Base-by-base conservation (phyloP, 1,140 invertebrate genomes). In the Aporrectodea caliginosa region DNA sequence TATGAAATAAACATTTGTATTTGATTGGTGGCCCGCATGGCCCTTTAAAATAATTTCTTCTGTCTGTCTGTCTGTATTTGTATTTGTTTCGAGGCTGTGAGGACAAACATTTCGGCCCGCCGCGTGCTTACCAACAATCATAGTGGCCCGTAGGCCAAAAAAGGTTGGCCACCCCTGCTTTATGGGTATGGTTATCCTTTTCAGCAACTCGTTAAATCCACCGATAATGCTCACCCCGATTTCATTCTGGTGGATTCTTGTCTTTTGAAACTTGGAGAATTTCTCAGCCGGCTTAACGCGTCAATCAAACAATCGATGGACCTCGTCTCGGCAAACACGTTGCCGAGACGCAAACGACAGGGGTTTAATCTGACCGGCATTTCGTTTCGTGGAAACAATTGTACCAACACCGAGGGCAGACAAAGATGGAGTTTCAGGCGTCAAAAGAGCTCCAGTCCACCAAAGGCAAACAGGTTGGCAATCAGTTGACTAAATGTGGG, bases 241-340 rank as follows among this genome's bases (percentile, higher is more conserved):
- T 83, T 84, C 75, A 82, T 82, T 34, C 83, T 84, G 79, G 84
- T 88, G 16, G 83, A 85, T 78, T 79, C 81, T 2, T 83, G 83
- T 69, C 82, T 89, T 31, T 81, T 84, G 58, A 80, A 85, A 16
- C 84, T 89, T 22, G 80, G 84, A 35, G 85, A 84, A 30, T 88
- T 88, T 83, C 81, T 89, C 1, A 82, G 82, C 22, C 79, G 85
- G 30, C 83, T 89, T 31, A 88, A 88, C 82, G 85, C 87, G 78
- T 85, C 88, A 68, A 86, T 89, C 82, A 86, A 88, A 75, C 84
- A 86, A 72, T 86, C 87, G n/a, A 86, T 89, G 79, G 85, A 87
- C 77, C 82, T 87, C 70, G 85, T 87, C 30, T 83, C 84, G 30
- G 81, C 82, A 29, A 83, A 85, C 14, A 33, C 30, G n/a, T 32